Evolutionary conservation across 2,888 invertebrate genomes (phyloP).

Genomic region (Pammene aurita): DNA sequence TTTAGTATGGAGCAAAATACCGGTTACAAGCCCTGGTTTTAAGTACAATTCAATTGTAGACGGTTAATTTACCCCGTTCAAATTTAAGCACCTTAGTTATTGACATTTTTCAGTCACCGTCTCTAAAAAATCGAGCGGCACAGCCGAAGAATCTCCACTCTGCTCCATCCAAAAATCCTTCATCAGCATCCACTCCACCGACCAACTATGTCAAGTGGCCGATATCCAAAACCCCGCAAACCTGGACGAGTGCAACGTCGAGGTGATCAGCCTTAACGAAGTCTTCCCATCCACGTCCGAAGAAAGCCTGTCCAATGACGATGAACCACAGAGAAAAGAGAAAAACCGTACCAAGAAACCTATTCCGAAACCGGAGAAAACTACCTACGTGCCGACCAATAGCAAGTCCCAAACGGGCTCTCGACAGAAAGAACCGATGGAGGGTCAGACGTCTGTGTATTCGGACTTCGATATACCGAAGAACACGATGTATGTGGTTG

Average conservation of each 20-base stretch:
- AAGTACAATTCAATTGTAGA: too few species aligned
- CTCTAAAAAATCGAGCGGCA: conserved; percentile 67
- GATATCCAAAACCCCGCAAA: conserved; percentile 59
- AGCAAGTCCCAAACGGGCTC: conserved; percentile 74
- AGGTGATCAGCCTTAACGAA: conserved; percentile 75
- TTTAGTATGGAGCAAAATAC: too few species aligned
- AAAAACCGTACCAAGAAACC: conserved; percentile 57
- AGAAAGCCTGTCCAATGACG: conserved; percentile 74
- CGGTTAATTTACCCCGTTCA: too few species aligned
- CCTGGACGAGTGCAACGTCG: conserved; percentile 74
- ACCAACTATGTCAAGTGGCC: conserved; percentile 72
- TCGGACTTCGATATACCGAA: conserved; percentile 76
- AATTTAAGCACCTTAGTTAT: not conserved
- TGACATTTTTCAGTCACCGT: conserved; percentile 67
- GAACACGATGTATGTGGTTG: conserved; percentile 74
- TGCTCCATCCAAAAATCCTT: conserved; percentile 73
- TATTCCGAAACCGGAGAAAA: conserved; percentile 58
- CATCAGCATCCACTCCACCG: conserved; percentile 79
- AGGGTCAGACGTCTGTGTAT: conserved; percentile 64
- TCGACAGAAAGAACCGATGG: conserved; percentile 60
- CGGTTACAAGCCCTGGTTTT: too few species aligned
- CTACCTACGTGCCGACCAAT: conserved; percentile 69
- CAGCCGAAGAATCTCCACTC: conserved; percentile 57
- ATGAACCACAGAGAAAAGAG: conserved; percentile 61
- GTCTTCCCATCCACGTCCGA: conserved; percentile 79